Conservation (phyloP, 2,888 invertebrate genomes). For the Drosophila seclusa region DNA sequence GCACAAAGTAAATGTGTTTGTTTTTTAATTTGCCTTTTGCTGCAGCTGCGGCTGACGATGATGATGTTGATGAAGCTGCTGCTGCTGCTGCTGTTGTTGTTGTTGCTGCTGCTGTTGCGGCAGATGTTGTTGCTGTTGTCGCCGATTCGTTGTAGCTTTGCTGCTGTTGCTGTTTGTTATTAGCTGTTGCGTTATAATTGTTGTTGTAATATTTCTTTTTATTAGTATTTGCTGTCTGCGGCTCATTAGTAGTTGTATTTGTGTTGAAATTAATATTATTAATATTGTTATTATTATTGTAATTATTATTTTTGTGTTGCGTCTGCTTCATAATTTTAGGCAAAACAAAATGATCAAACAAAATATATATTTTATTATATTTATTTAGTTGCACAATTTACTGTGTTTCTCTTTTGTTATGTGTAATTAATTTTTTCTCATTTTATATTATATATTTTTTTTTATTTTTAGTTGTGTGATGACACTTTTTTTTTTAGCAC, state of each 20-base stretch:
- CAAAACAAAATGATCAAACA: conserved; percentile 42
- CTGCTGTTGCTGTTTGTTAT: conserved; percentile 39
- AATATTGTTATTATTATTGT: conserved; percentile 64
- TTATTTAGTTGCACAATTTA: conserved; percentile 27
- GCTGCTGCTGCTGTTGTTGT: conserved; percentile 49
- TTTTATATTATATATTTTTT: conserved; percentile 2
- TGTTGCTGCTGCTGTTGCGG: conserved; percentile 14
- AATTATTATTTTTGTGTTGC: conserved; percentile 67
- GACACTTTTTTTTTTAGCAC: conserved; percentile 26
- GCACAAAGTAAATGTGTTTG: conserved; percentile 66
- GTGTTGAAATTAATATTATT: conserved; percentile 63
- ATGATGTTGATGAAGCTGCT: conserved; percentile 30
- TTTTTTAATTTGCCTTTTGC: conserved; percentile 57
- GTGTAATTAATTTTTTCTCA: not conserved
- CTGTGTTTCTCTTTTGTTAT: conserved; percentile 16
- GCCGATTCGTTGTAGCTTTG: conserved; percentile 31
- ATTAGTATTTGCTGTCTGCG: conserved; percentile 56
- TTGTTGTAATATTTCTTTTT: conserved; percentile 60
- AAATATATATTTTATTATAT: conserved; percentile 30
- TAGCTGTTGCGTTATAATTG: conserved; percentile 48
- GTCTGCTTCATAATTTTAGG: conserved; percentile 82
- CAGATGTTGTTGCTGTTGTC: conserved; percentile 16
- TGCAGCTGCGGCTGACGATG: conserved; percentile 37
- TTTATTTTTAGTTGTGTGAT: conserved; percentile 4
- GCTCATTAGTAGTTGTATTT: conserved; percentile 52